Conservation (phyloP, 2,113 vertebrate genomes). For the Pholis gunnellus region DNA sequence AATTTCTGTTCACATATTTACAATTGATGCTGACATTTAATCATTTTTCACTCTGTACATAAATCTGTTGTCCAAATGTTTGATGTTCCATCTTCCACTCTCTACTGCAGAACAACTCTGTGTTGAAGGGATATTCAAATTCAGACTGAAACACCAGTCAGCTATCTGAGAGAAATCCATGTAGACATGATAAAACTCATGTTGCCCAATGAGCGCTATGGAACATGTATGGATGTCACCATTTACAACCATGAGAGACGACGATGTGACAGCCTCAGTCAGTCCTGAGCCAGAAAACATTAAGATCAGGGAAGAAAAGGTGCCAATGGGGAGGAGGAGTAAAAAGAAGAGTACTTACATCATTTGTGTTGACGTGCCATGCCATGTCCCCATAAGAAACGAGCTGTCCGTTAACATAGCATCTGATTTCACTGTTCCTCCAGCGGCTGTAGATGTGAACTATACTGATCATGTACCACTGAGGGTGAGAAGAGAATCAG, state of each 20-base stretch:
- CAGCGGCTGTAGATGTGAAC: slow-evolving; percentile 99
- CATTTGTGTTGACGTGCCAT: slow-evolving; percentile 98
- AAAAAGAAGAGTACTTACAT: slow-evolving; percentile 85
- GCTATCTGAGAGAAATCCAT: slow-evolving; percentile 45
- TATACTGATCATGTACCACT: slow-evolving; percentile 99
- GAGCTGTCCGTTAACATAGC: slow-evolving; percentile 98
- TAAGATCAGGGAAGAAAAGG: not conserved
- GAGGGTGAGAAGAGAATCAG: slow-evolving; percentile 25
- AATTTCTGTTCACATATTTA: not conserved
- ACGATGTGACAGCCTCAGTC: slow-evolving; percentile 10
- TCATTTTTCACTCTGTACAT: slow-evolving; percentile 4
- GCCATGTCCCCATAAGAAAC: slow-evolving; percentile 99
- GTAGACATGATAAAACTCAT: slow-evolving; percentile 29
- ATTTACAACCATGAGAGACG: not conserved
- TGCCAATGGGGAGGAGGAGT: slow-evolving; percentile 1
- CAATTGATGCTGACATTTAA: not conserved
- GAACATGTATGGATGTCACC: slow-evolving; percentile 12
- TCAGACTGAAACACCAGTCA: slow-evolving; percentile 22
- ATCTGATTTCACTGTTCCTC: slow-evolving; percentile 99
- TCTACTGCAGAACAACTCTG: slow-evolving; percentile 11
- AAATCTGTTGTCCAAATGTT: slow-evolving; percentile 12
- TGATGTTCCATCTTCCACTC: slow-evolving; percentile 22
- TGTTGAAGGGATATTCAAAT: slow-evolving; percentile 53
- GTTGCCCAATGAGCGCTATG: slow-evolving; percentile 22
- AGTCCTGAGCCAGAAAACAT: slow-evolving; percentile 18